Evolutionary conservation across 2,888 invertebrate species (phyloP).

Genomic region (Eulithis testata): DNA sequence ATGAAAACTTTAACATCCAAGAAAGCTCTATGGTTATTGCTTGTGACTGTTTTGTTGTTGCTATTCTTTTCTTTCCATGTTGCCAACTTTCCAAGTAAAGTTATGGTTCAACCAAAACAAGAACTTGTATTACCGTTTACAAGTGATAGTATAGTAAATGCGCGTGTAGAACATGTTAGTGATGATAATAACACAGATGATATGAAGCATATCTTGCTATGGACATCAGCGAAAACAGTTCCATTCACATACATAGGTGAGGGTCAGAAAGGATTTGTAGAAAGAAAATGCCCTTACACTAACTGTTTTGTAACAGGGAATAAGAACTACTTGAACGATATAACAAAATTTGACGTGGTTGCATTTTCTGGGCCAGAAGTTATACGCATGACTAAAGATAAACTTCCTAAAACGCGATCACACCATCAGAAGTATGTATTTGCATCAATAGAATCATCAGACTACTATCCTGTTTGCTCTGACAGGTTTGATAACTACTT

Average conservation of each 20-base stretch:
- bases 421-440: constrained; percentile 66
- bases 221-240: constrained; percentile 51
- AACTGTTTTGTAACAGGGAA: constrained; percentile 67
- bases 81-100: neutral
- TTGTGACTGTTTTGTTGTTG: neutral
- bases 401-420: constrained; percentile 54
- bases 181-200: neutral
- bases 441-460: constrained; percentile 64
- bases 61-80: neutral
- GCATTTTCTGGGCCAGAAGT: constrained; percentile 63
- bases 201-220: constrained; percentile 58
- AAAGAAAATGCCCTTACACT: constrained; percentile 55
- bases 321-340: constrained; percentile 47
- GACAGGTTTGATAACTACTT: constrained; percentile 58
- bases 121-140: neutral
- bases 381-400: constrained; percentile 23
- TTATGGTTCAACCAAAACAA: neutral
- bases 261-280: constrained; percentile 52
- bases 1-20: neutral
- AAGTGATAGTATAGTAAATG: neutral
- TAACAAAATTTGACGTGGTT: constrained; percentile 62
- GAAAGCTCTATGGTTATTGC: neutral
- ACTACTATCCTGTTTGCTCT: constrained; percentile 61
- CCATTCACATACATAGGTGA: constrained; percentile 55
- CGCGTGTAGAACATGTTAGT: neutral